Conservation (phyloP, 2,888 invertebrate species). For the Nephrotoma guestfalica region DNA sequence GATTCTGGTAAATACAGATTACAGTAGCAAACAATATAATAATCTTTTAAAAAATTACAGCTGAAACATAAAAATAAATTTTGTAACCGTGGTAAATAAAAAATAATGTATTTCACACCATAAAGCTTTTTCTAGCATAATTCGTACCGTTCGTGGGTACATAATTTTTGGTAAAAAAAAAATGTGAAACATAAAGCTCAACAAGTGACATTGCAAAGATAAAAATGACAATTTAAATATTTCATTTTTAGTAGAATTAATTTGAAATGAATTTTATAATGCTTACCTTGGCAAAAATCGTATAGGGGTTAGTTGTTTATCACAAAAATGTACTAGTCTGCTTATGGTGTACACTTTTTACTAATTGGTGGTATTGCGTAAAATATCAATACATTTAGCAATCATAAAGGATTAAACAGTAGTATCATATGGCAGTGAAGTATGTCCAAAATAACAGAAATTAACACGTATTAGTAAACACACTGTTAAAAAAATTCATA, state of each 20-base stretch:
- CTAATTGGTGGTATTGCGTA: no score
- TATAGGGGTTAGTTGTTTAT: no score
- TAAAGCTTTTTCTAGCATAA: neutral
- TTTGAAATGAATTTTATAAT: neutral
- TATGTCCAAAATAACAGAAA: no score
- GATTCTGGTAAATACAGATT: neutral
- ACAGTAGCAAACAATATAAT: neutral
- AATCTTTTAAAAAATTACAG: neutral
- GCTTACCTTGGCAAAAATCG: neutral
- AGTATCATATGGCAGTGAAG: no score
- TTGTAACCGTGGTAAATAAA: neutral
- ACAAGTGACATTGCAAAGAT: neutral
- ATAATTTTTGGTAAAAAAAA: neutral
- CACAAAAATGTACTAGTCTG: no score
- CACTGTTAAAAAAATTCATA: no score
- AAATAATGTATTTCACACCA: neutral
- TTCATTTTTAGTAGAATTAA: neutral
- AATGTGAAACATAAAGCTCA: neutral
- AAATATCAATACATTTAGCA: no score
- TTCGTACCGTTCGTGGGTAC: neutral
- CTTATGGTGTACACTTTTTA: no score
- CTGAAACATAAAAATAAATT: neutral
- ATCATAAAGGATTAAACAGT: no score
- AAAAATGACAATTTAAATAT: neutral
- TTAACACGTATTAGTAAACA: no score